Conservation (phyloP, 1,140 invertebrate genomes). For the Drosophila kikkawai region DNA sequence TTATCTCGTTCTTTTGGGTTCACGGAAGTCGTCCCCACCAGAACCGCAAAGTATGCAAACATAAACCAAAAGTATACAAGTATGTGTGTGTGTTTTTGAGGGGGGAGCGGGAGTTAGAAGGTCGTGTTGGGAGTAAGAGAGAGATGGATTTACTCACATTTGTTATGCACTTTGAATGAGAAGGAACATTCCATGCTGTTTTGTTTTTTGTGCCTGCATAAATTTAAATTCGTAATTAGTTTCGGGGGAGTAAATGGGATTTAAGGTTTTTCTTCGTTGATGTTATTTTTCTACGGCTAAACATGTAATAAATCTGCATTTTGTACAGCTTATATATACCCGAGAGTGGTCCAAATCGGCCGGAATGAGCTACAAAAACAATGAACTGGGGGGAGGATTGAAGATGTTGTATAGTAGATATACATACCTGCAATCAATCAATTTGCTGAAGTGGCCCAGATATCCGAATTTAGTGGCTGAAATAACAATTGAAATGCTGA, state of each 20-base stretch:
- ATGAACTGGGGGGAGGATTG: slow-evolving; percentile 9
- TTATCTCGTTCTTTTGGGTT: slow-evolving; percentile 27
- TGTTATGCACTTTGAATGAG: slow-evolving; percentile 56
- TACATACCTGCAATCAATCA: slow-evolving; percentile 51
- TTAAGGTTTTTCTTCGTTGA: slow-evolving; percentile 30
- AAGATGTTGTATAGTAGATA: background rate
- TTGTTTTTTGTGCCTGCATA: slow-evolving; percentile 32
- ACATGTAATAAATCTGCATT: slow-evolving; percentile 60
- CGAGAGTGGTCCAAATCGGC: slow-evolving; percentile 29
- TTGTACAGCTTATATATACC: slow-evolving; percentile 28
- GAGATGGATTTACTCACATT: slow-evolving; percentile 43
- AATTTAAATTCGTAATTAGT: slow-evolving; percentile 61
- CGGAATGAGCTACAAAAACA: slow-evolving; percentile 45
- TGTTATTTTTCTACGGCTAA: slow-evolving; percentile 21
- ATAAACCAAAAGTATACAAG: slow-evolving; percentile 37
- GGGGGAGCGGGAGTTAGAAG: slow-evolving; percentile 1
- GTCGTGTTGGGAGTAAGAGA: background rate
- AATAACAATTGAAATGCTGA: slow-evolving; percentile 54
- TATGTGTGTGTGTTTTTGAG: background rate
- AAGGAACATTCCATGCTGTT: slow-evolving; percentile 20
- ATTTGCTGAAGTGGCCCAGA: slow-evolving; percentile 43
- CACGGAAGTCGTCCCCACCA: slow-evolving; percentile 28
- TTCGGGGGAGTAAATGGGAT: slow-evolving; percentile 51
- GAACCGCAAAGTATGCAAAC: slow-evolving; percentile 54
- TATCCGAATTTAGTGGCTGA: slow-evolving; percentile 49